A percentile compares a stretch with the other conserved stretches of the same genome.
phyloP scores from a whole-genome alignment of 1,140 invertebrate genomes.

The Ganaspis sp. region DNA sequence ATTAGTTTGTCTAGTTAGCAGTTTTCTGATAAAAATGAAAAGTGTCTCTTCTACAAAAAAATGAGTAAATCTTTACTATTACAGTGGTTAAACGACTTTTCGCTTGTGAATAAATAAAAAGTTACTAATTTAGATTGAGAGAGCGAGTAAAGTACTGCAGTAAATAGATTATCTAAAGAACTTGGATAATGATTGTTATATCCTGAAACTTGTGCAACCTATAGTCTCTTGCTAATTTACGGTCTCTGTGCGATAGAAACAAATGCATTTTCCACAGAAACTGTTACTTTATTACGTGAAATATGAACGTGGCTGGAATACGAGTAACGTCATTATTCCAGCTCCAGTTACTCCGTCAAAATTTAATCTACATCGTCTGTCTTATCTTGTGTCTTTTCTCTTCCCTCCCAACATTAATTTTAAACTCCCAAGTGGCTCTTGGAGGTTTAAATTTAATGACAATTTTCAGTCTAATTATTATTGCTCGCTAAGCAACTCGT shows the following conservation, averaged over 20 bases:
- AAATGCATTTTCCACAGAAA: background rate
- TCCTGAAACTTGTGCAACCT: background rate
- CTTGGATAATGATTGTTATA: background rate
- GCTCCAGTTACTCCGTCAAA: background rate
- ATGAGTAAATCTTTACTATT: too few relatives aligned
- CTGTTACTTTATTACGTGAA: background rate
- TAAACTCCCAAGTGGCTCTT: background rate
- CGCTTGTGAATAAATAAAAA: too few relatives aligned
- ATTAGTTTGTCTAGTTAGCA: too few relatives aligned
- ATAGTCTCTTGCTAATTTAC: background rate
- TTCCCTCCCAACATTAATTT: background rate
- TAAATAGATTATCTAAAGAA: background rate
- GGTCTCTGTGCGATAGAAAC: background rate
- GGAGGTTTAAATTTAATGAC: background rate
- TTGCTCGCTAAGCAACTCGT: background rate
- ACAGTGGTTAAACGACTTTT: too few relatives aligned
- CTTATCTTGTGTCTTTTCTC: background rate
- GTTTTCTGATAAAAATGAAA: too few relatives aligned
- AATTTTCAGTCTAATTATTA: background rate
- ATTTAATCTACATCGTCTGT: slow-evolving; percentile 3
- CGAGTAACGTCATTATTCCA: background rate
- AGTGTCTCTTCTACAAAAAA: too few relatives aligned
- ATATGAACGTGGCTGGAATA: slow-evolving; percentile 3
- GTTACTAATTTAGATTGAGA: too few relatives aligned
- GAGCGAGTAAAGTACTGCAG: background rate